Percentiles rank a stretch among this genome's conserved stretches.
These are phyloP conservation scores for Caenorhabditis sp. DNA, from an alignment of 2,888 invertebrate genomes.

Conservation along the genomic window DNA sequence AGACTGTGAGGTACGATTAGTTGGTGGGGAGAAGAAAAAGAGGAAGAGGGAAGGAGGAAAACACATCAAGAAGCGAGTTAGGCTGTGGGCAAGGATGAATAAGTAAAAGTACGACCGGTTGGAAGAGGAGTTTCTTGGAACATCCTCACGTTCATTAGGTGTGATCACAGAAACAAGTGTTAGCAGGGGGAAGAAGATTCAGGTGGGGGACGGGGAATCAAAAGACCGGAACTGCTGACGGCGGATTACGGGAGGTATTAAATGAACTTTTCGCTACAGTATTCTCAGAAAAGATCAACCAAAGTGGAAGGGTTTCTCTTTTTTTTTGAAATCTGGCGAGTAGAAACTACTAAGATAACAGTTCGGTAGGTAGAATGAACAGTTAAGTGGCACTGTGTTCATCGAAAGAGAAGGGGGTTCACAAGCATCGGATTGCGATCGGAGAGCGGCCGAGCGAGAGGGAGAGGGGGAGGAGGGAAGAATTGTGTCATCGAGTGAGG, in stretches of 20 bases:
- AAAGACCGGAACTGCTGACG: no score
- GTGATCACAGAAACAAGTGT: neutral
- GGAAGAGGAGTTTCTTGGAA: conserved; percentile 4
- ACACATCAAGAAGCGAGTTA: conserved; percentile 10
- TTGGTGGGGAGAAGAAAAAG: neutral
- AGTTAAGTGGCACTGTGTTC: conserved; percentile 7
- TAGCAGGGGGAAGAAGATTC: neutral
- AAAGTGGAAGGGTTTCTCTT: no score
- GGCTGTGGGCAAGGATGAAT: conserved; percentile 22
- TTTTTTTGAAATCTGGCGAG: no score
- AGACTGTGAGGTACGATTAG: conserved; percentile 4
- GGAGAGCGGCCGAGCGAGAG: conserved; percentile 5
- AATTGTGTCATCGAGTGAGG: conserved; percentile 51
- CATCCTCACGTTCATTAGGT: neutral
- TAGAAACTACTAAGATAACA: neutral
- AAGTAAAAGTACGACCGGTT: conserved; percentile 46
- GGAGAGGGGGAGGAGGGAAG: conserved; percentile 2
- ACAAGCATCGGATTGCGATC: conserved; percentile 20
- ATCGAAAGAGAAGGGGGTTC: conserved; percentile 17
- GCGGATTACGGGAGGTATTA: no score
- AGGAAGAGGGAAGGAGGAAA: neutral
- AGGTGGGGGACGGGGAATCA: no score
- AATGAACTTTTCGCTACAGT: no score
- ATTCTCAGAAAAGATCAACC: no score
- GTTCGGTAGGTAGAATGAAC: neutral